Conservation (phyloP, 2,113 vertebrate genomes). For the Cryptomyrus ogoouensis region DNA sequence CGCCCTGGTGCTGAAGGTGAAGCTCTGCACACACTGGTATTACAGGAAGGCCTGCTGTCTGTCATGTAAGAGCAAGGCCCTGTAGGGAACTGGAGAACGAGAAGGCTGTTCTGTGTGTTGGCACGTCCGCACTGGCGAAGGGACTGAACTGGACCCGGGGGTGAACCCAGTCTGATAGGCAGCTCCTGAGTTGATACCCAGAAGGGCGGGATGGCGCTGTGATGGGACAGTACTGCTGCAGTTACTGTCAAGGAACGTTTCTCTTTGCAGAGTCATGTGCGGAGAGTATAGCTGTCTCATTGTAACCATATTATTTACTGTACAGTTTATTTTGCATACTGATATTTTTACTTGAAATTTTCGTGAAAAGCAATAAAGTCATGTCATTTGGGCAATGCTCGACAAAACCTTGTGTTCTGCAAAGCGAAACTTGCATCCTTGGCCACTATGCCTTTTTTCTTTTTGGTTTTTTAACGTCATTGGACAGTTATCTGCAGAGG, state of each 20-base stretch:
- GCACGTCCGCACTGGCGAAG: constrained; percentile 8
- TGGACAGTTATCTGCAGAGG: neutral
- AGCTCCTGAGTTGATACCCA: constrained; percentile 20
- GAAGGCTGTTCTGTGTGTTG: neutral
- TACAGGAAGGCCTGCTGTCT: constrained; percentile 75
- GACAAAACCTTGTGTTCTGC: constrained; percentile 25
- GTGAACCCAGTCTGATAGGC: constrained; percentile 19
- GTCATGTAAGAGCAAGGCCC: constrained; percentile 59
- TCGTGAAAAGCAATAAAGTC: neutral
- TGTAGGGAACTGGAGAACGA: constrained; percentile 36
- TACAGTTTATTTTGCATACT: constrained; percentile 28
- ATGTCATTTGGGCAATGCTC: constrained; percentile 17
- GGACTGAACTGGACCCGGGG: constrained; percentile 31
- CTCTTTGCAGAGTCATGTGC: constrained; percentile 20
- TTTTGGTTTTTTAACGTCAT: neutral
- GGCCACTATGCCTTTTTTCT: neutral
- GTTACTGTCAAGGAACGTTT: neutral
- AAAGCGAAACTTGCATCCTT: constrained; percentile 22
- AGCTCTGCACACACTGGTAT: constrained; percentile 77
- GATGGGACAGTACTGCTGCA: neutral
- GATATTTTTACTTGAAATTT: neutral
- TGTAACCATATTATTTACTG: constrained; percentile 23
- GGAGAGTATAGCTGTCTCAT: neutral
- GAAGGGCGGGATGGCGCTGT: neutral
- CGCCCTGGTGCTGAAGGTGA: constrained; percentile 72